Evolutionary conservation across 1,140 invertebrate genomes (phyloP).

Genomic region (Drosophila saltans): DNA sequence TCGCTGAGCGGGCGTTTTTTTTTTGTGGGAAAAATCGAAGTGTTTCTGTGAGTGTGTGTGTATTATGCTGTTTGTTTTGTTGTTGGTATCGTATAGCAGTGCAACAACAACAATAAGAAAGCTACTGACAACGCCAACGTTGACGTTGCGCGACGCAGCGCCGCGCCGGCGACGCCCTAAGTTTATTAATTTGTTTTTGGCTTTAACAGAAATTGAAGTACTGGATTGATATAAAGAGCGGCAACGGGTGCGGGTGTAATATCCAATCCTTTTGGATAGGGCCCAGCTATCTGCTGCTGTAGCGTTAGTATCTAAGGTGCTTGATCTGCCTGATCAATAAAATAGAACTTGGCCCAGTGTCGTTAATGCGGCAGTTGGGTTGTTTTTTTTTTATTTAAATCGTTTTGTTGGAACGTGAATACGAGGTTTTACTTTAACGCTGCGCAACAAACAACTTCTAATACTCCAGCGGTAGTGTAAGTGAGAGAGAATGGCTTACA

Average conservation of each 20-base stretch:
- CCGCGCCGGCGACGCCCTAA: conserved; percentile 70
- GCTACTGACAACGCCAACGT: conserved; percentile 18
- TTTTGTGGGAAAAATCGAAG: conserved; percentile 71
- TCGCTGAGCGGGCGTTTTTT: conserved; percentile 71
- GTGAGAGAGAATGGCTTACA: conserved; percentile 17
- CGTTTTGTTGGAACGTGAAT: conserved; percentile 17
- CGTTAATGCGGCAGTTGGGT: conserved; percentile 22
- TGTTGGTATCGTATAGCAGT: conserved; percentile 42
- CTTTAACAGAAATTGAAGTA: conserved; percentile 24
- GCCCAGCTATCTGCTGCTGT: conserved; percentile 20
- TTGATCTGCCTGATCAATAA: conserved; percentile 45
- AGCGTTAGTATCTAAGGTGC: conserved; percentile 10
- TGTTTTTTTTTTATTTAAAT: conserved; percentile 34
- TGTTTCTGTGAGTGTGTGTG: conserved; percentile 31
- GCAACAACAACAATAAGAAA: conserved; percentile 30
- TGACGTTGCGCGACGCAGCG: conserved; percentile 3
- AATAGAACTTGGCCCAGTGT: conserved; percentile 40
- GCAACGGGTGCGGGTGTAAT: conserved; percentile 21
- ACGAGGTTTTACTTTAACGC: conserved; percentile 6
- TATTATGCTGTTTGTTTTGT: conserved; percentile 71
- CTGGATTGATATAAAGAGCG: conserved; percentile 15
- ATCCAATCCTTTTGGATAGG: conserved; percentile 57
- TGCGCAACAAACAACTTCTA: conserved; percentile 24
- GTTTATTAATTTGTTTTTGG: conserved; percentile 64
- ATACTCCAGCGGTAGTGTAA: conserved; percentile 6